Conservation (phyloP, 2,888 invertebrate genomes). For the Reticulitermes lucifugus region DNA sequence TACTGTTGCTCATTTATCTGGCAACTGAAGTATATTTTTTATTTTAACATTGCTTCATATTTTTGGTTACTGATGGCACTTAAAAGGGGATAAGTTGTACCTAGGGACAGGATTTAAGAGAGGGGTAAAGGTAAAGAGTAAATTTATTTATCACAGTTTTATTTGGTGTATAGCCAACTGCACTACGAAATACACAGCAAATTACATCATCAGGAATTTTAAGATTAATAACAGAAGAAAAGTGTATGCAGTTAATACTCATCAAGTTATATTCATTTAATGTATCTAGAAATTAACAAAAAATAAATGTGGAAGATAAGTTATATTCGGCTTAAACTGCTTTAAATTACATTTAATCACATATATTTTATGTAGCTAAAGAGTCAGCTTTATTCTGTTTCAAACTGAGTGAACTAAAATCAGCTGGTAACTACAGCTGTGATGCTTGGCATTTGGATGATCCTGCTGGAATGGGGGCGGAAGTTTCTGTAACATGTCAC, state of each 20-base stretch:
- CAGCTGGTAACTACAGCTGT: not conserved
- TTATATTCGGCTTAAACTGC: not conserved
- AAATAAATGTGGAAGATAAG: too few species aligned
- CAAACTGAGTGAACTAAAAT: not conserved
- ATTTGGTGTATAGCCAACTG: not conserved
- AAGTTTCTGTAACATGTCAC: not conserved
- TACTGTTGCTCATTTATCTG: too few species aligned
- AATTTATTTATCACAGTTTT: not conserved
- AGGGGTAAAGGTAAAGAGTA: not conserved
- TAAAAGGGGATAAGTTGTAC: conserved; percentile 41
- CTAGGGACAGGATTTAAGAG: not conserved
- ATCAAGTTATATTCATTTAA: not conserved
- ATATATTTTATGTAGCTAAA: not conserved
- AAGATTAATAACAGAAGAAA: not conserved
- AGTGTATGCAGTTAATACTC: not conserved
- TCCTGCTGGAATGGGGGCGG: not conserved
- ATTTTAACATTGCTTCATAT: not conserved
- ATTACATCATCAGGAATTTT: not conserved
- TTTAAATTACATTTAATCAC: not conserved
- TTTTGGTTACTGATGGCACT: conserved; percentile 4
- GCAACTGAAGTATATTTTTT: not conserved
- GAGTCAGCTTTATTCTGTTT: not conserved
- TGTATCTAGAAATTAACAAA: not conserved
- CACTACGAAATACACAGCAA: not conserved
- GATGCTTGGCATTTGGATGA: not conserved